Conservation (phyloP, 2,888 invertebrate genomes). For the Xanthia togata region DNA sequence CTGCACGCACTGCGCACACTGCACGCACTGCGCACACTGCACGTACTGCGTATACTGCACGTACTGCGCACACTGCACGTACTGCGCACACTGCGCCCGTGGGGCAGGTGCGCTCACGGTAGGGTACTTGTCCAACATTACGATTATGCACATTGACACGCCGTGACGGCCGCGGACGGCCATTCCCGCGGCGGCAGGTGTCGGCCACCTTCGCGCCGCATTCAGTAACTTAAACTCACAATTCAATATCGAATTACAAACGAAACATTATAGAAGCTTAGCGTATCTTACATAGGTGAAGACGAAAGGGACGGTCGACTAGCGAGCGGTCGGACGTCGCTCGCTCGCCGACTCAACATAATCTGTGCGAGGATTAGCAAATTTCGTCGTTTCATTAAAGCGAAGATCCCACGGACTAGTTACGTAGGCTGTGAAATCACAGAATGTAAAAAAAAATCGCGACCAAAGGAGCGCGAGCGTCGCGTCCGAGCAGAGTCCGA, state of each 20-base stretch:
- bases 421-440: conserved; percentile 49
- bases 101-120: not conserved
- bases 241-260: conserved; percentile 52
- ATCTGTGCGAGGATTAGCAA: conserved; percentile 49
- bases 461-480: conserved; percentile 1
- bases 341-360: conserved; percentile 24
- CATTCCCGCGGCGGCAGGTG: not conserved
- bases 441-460: conserved; percentile 33
- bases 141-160: conserved; percentile 26
- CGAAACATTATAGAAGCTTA: conserved; percentile 63
- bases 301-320: conserved; percentile 33
- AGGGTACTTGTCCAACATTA: conserved; percentile 14
- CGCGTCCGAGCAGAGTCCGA: not conserved
- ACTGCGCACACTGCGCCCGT: not conserved
- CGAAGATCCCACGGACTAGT: conserved; percentile 43
- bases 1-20: not conserved
- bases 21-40: not conserved
- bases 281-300: conserved; percentile 63
- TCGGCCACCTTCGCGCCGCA: conserved; percentile 24
- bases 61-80: too few relatives aligned
- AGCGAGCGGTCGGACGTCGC: conserved; percentile 43
- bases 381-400: conserved; percentile 44
- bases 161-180: not conserved
- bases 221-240: conserved; percentile 60
- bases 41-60: not conserved